Percentiles rank a stretch among this genome's conserved stretches.
phyloP scores from a whole-genome alignment of 2,113 vertebrate species.

The Brachypteracias leptosomus region DNA sequence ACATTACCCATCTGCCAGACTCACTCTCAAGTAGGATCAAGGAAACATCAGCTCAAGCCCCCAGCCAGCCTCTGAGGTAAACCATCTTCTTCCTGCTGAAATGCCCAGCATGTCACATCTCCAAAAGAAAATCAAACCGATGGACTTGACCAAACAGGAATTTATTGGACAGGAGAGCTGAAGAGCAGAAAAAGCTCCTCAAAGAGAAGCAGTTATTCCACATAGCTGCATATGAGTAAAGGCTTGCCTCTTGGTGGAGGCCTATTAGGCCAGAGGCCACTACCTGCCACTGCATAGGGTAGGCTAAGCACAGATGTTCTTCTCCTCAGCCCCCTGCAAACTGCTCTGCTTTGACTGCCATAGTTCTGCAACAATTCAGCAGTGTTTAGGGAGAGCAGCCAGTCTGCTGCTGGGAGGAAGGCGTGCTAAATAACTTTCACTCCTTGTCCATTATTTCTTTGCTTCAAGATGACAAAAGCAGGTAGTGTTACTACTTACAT shows the following conservation, averaged over 20 bases:
- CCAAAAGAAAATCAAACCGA: not conserved
- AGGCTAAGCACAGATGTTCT: not conserved
- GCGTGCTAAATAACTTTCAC: not conserved
- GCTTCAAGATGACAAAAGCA: not conserved
- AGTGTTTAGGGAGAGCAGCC: not conserved
- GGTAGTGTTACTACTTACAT: not conserved
- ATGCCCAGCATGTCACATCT: not conserved
- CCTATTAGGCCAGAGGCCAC: not conserved
- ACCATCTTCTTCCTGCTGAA: not conserved
- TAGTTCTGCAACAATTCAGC: not conserved
- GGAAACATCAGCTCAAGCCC: not conserved
- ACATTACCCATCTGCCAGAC: not conserved
- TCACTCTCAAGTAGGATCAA: not conserved
- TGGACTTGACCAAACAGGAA: not conserved
- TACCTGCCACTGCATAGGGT: no score
- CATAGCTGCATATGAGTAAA: not conserved
- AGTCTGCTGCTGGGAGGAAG: not conserved
- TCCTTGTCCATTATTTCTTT: not conserved
- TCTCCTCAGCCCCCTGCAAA: not conserved
- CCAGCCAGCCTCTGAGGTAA: not conserved
- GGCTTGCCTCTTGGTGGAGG: not conserved
- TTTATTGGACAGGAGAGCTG: not conserved
- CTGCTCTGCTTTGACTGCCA: not conserved
- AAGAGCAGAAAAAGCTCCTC: not conserved
- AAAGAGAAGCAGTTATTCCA: not conserved